phyloP scores from a whole-genome alignment of 2,888 invertebrate genomes.

The Scaptomyza caliginosa region DNA sequence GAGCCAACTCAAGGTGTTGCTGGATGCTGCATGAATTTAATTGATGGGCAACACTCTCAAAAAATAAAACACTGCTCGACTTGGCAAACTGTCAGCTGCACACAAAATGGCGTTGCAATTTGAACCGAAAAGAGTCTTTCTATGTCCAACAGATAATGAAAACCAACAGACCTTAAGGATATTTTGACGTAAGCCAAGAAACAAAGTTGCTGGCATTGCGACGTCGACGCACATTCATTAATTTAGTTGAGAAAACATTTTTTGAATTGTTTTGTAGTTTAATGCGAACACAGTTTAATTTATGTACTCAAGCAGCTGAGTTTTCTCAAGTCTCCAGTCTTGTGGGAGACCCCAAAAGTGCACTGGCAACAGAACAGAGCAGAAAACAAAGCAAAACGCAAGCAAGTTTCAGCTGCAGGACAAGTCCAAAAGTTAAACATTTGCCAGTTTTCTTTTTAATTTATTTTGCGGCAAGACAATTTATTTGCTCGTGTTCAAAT shows the following conservation, averaged over 20 bases:
- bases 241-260: slow-evolving; percentile 70
- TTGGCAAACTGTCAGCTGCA: slow-evolving; percentile 28
- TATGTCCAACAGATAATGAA: not conserved
- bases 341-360: slow-evolving; percentile 38
- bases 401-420: slow-evolving; percentile 12
- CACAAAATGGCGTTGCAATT: slow-evolving; percentile 46
- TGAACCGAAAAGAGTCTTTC: not conserved
- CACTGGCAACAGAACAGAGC: slow-evolving; percentile 9
- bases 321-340: slow-evolving; percentile 53
- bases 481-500: slow-evolving; percentile 66
- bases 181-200: not conserved
- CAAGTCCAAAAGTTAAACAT: slow-evolving; percentile 46
- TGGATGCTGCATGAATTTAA: slow-evolving; percentile 47
- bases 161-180: not conserved
- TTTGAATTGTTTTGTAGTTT: slow-evolving; percentile 73
- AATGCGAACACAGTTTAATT: slow-evolving; percentile 67
- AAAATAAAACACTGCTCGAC: slow-evolving; percentile 5
- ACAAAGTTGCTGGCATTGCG: slow-evolving; percentile 8
- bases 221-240: slow-evolving; percentile 68
- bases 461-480: slow-evolving; percentile 74
- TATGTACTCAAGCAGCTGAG: slow-evolving; percentile 68
- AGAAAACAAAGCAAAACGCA: slow-evolving; percentile 1
- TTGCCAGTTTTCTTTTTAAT: slow-evolving; percentile 68
- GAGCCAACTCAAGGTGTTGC: slow-evolving; percentile 53
- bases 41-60: slow-evolving; percentile 31